Conservation (phyloP, 2,888 invertebrate species). For the Machimus rusticus region DNA sequence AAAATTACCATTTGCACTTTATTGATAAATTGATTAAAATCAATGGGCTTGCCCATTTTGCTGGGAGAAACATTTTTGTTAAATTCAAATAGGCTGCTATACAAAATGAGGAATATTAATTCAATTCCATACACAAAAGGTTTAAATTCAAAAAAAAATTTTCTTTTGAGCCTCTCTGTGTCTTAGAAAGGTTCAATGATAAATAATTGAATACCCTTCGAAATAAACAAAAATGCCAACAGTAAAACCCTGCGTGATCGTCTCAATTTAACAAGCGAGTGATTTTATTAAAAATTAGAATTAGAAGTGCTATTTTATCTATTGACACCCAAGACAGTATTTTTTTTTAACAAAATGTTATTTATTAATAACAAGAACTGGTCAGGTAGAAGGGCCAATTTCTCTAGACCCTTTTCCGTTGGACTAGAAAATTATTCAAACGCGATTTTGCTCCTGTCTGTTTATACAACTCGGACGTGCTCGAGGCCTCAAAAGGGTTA, state of each 20-base stretch:
- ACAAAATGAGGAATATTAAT: no score
- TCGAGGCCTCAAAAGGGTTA: background rate
- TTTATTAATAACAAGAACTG: background rate
- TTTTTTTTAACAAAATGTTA: background rate
- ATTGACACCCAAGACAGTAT: background rate
- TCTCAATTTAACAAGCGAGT: conserved; percentile 1
- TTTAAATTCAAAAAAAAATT: background rate
- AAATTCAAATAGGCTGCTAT: no score
- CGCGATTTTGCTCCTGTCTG: background rate
- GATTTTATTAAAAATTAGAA: background rate
- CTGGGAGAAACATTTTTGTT: no score
- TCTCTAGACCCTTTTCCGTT: background rate
- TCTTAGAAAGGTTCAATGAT: background rate
- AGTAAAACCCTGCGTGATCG: background rate
- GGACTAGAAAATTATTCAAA: conserved; percentile 20
- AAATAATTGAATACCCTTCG: background rate
- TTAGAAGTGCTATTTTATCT: background rate
- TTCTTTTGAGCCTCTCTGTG: background rate
- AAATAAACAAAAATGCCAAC: background rate
- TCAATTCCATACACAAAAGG: no score
- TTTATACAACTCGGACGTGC: conserved; percentile 11
- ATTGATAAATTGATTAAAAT: no score
- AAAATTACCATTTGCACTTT: no score
- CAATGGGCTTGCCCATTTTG: no score
- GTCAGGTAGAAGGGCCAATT: background rate